Conservation (phyloP, 2,113 vertebrate genomes). For the Apistogramma diplotaenia region DNA sequence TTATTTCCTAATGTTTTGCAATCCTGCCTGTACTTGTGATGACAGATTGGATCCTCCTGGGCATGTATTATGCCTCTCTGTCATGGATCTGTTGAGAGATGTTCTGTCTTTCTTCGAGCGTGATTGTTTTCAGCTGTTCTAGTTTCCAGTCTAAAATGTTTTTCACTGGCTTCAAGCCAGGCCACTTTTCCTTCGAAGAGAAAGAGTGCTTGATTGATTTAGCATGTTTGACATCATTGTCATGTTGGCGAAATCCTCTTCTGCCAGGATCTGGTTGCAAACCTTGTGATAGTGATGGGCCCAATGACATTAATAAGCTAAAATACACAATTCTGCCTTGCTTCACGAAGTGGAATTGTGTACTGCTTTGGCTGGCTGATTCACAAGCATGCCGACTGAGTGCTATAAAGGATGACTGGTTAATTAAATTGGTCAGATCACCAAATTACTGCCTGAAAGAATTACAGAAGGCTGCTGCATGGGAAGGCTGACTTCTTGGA, state of each 20-base stretch:
- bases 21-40: not conserved
- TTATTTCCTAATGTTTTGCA: not conserved
- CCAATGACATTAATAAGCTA: not conserved
- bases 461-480: not conserved
- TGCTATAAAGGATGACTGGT: constrained; percentile 21
- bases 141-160: not conserved
- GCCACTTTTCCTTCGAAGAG: not conserved
- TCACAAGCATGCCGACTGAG: not conserved
- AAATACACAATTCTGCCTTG: not conserved
- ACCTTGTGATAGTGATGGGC: not conserved
- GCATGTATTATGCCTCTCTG: not conserved
- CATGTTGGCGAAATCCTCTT: not conserved
- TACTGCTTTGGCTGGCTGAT: not conserved
- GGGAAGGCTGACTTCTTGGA: not conserved
- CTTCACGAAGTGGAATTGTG: not conserved
- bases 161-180: not conserved
- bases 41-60: not conserved
- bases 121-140: not conserved
- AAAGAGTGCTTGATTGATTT: not conserved
- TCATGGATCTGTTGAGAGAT: not conserved
- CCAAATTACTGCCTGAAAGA: constrained; percentile 1
- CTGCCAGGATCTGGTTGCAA: not conserved
- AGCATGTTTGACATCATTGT: not conserved
- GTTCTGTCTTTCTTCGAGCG: not conserved
- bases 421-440: constrained; percentile 30